These are phyloP conservation scores for Lordiphosa collinella DNA, from an alignment of 1,140 invertebrate species.

Conservation along the genomic window DNA sequence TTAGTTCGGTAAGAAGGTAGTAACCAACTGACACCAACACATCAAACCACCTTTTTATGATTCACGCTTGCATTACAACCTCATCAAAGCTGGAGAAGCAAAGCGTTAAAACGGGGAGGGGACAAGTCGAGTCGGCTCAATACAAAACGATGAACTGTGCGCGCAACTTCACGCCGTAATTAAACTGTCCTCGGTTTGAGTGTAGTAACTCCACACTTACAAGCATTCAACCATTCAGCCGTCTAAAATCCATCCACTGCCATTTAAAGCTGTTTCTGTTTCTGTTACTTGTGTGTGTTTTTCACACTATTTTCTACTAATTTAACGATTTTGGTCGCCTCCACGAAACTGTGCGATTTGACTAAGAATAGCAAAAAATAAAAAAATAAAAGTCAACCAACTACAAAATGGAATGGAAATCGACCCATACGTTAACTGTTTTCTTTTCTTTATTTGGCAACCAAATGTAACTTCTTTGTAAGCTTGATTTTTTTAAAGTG, in stretches of 20 bases:
- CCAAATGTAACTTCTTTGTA: too few species aligned
- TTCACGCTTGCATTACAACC: conserved; percentile 72
- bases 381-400: too few species aligned
- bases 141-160: conserved; percentile 46
- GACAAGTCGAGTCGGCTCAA: conserved; percentile 3
- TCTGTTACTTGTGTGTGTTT: conserved; percentile 39
- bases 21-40: conserved; percentile 44
- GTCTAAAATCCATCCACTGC: conserved; percentile 65
- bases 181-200: conserved; percentile 68
- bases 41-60: conserved; percentile 64
- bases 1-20: background rate
- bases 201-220: conserved; percentile 35
- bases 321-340: conserved; percentile 71
- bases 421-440: too few species aligned
- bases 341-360: conserved; percentile 36
- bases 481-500: too few species aligned
- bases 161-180: conserved; percentile 74
- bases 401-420: too few species aligned
- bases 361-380: background rate
- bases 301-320: conserved; percentile 76
- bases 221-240: conserved; percentile 66
- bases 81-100: conserved; percentile 45
- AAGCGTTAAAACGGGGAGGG: conserved; percentile 22
- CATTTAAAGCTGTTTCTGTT: conserved; percentile 70
- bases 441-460: too few species aligned